Evolutionary conservation across 2,113 vertebrate species (phyloP), one percentile per base, ranked within the genome.

Genomic region (Podiceps cristatus): DNA sequence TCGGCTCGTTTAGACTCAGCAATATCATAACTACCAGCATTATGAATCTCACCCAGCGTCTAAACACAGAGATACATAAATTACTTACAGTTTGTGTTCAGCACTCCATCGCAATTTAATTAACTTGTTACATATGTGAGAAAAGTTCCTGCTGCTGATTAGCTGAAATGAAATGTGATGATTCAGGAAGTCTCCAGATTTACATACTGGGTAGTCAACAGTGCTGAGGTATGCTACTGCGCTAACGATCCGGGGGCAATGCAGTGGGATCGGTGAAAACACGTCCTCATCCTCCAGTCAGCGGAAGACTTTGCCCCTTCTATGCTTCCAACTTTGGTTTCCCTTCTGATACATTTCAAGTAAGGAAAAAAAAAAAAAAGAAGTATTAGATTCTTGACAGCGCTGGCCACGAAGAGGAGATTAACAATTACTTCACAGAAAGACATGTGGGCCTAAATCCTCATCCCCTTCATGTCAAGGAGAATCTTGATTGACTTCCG

Each of bases 31-130:
- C 98, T 98, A 8, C 68, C 50, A 40, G 98, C 85, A 8, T 98
- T 91, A 50, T 93, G 96, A 68, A 99, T 86, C 86, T 98, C 94
- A 13, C 44, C 82, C 58, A 98, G 72, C 40, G 22, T 97, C 99
- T 99, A 94, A 66, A 95, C 86, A 82, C 47, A 96, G 79, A 50
- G 79, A 96, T 13, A 69, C 59, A 56, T 69, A 62, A 91, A 93
- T 95, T 89, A 75, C 75, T 84, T 62, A 53, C 0, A 18, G 77
- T 76, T 92, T 80, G 63, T 71, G 96, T 76, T 95, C 95, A 96
- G 94, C 89, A 60, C 55, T 88, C 76, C 76, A 71, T 24, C 18
- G 37, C 93, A 78, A 91, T 96, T 93, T 94, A 95, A 97, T 97
- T 94, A 96, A 95, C 91, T 95, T 55, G 84, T 94, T 94, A 90